Evolutionary conservation across 2,888 invertebrate species (phyloP).

Genomic region (Eupithecia abbreviata): DNA sequence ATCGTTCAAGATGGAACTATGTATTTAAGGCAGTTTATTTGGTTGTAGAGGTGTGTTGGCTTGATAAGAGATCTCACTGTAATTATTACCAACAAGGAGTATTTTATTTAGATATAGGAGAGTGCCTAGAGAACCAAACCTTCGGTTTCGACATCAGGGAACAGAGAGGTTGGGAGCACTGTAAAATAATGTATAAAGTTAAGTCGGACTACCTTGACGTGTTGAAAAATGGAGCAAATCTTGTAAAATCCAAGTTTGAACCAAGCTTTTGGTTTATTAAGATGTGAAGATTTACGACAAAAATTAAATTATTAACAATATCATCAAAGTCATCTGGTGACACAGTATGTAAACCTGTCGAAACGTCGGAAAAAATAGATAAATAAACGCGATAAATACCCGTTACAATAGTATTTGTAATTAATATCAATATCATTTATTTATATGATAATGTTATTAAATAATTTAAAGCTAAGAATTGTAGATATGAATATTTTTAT

Average conservation of each 20-base stretch:
- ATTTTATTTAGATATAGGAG: background rate
- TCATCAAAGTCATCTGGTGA: too few species aligned
- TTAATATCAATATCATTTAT: too few species aligned
- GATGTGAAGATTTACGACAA: background rate
- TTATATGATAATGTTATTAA: too few species aligned
- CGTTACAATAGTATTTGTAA: too few species aligned
- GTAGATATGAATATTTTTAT: constrained; percentile 33
- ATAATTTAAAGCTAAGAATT: constrained; percentile 1
- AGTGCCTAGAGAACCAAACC: background rate
- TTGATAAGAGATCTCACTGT: constrained; percentile 21
- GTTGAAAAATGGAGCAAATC: background rate
- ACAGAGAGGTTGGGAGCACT: background rate
- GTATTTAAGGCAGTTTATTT: background rate
- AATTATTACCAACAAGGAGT: background rate
- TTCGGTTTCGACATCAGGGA: background rate
- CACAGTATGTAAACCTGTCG: too few species aligned
- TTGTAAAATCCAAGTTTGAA: constrained; percentile 8
- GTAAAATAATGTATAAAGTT: background rate
- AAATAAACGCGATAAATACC: too few species aligned
- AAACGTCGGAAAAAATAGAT: too few species aligned
- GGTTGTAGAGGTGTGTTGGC: background rate
- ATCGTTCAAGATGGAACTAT: background rate
- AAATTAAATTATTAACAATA: too few species aligned
- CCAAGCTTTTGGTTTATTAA: constrained; percentile 6
- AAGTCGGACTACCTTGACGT: background rate